Base-by-base conservation (phyloP, 2,888 invertebrate species). In the Oligia fasciuncula region DNA sequence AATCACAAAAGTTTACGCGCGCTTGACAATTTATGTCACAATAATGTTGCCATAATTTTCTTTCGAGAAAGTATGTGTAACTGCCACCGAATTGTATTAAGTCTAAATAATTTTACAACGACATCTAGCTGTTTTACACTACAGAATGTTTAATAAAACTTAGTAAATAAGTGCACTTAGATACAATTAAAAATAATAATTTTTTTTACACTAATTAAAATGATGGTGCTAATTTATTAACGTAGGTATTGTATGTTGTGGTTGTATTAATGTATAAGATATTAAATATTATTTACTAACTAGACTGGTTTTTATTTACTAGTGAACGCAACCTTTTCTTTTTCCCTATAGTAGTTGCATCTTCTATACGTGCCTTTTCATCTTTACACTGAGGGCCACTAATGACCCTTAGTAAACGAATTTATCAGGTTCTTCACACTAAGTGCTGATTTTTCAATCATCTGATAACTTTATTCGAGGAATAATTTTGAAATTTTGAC, bases 271-370 rank as follows among this genome's bases (percentile, higher is more conserved):
- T 87, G 74, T 88, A 86, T 82, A 88, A 87, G 88, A 83, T 85
- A 87, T 83, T 77, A 88, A 79, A 84, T 88, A 88, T 85, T 91
- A 92, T 90, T 90, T 89, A 93, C 92, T 94, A 93, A 94, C 92
- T 88, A 85, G 69, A 81, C 81, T 76, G 29, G 78, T 81, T 74
- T 91, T 91, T 89, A 86, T 87, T 84, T 76, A 65, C 17, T 66
- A 3, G 8, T 23, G 17, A 35, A n/a, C 65, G 2, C 13, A 35
- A 13, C 46, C 29, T 29, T 14, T 43, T 57, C 9, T 4, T 23
- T 57, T 46, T 46, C 2, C 40, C 6, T 43, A 62, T 17, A 62
- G 0, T 29, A 14, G 1, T 62, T 62, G 17, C 43, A 67, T 43
- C n/a, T 67, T 29, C 62, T 11, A 11, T 0, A 29, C 62, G 29